phyloP scores from a whole-genome alignment of 2,888 invertebrate species.

The Willowsia nigromaculata region DNA sequence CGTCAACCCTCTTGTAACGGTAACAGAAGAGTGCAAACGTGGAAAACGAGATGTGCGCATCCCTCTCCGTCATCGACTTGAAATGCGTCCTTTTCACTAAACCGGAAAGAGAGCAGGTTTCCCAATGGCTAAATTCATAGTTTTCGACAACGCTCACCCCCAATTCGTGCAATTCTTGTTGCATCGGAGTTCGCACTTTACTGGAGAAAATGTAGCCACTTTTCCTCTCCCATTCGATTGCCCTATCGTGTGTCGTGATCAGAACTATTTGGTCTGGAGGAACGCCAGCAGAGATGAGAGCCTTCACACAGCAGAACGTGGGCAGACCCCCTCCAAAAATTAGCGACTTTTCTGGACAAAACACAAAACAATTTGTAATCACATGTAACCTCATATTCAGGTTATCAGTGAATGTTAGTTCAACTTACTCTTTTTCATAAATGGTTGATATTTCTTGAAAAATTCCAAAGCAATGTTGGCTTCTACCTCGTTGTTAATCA shows the following conservation, averaged over 20 bases:
- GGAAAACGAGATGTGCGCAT: constrained; percentile 69
- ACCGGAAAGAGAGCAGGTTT: constrained; percentile 68
- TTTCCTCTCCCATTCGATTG: constrained; percentile 71
- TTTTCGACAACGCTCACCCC: constrained; percentile 69
- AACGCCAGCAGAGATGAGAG: constrained; percentile 84
- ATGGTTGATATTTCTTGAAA: constrained; percentile 74
- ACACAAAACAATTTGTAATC: background rate
- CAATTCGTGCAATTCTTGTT: constrained; percentile 44
- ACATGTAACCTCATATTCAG: background rate
- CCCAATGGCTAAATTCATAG: constrained; percentile 75
- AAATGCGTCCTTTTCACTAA: constrained; percentile 74
- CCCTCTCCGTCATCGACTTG: constrained; percentile 45
- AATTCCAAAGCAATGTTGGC: constrained; percentile 80
- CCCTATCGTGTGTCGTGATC: constrained; percentile 79
- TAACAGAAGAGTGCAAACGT: constrained; percentile 76
- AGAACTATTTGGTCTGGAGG: constrained; percentile 83
- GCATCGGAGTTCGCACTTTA: constrained; percentile 60
- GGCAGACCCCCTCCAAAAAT: constrained; percentile 87
- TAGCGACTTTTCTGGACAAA: constrained; percentile 79
- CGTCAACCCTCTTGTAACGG: constrained; percentile 71
- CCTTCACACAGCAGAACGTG: constrained; percentile 85
- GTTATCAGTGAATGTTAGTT: no score
- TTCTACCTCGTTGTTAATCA: constrained; percentile 84
- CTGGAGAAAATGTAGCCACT: constrained; percentile 59
- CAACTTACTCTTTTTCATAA: constrained; percentile 68